These are phyloP conservation scores for Taxidea taxus DNA, from an alignment of 2,113 vertebrate genomes.

Conservation along the genomic window DNA sequence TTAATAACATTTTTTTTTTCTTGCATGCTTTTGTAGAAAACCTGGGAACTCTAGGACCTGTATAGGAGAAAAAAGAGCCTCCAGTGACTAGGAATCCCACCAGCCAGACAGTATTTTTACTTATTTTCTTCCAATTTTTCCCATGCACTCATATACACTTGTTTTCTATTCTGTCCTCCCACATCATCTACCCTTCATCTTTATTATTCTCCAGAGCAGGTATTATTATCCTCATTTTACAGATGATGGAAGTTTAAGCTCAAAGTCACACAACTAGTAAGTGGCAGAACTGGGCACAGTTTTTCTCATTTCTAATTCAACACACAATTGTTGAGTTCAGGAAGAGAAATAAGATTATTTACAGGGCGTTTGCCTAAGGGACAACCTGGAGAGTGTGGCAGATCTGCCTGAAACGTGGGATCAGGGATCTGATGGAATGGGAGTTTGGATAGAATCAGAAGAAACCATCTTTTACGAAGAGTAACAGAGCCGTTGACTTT, in stretches of 20 bases:
- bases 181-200: background rate
- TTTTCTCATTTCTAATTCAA: background rate
- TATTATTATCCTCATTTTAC: background rate
- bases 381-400: background rate
- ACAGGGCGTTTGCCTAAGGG: background rate
- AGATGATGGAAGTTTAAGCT: background rate
- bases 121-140: constrained; percentile 6
- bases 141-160: background rate
- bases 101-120: background rate
- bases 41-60: background rate
- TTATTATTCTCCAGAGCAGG: background rate
- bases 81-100: background rate
- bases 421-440: background rate
- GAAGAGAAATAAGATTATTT: constrained; percentile 9
- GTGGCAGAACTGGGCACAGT: background rate
- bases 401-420: background rate
- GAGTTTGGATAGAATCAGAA: background rate
- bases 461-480: background rate
- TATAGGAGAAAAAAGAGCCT: background rate
- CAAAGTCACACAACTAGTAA: background rate
- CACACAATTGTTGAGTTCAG: background rate
- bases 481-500: background rate
- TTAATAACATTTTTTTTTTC: background rate
- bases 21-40: constrained; percentile 22
- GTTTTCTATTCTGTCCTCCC: background rate